Percentiles rank a stretch among this genome's conserved stretches.
These are phyloP conservation scores for Cantharis lateralis DNA, from an alignment of 2,888 invertebrate genomes.

Conservation along the genomic window DNA sequence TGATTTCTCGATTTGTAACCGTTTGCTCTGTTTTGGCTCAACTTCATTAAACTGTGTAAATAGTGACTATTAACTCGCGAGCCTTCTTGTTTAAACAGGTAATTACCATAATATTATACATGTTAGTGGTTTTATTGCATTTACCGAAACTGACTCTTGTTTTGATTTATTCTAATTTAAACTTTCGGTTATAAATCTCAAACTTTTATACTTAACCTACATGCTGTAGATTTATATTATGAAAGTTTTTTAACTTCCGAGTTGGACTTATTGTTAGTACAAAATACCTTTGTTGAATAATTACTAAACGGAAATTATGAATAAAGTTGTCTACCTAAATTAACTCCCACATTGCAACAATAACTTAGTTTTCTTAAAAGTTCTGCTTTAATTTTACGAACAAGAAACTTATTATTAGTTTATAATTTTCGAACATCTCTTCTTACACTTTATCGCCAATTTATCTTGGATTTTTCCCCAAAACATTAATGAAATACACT, in stretches of 20 bases:
- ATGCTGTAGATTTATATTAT: slow-evolving; percentile 14
- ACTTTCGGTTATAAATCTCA: slow-evolving; percentile 7
- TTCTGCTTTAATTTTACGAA: slow-evolving; percentile 10
- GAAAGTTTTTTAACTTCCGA: slow-evolving; percentile 9
- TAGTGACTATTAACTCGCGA: slow-evolving; percentile 12
- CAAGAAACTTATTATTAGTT: slow-evolving; percentile 9
- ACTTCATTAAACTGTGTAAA: slow-evolving; percentile 26
- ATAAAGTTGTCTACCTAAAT: slow-evolving; percentile 21
- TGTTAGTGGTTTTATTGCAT: slow-evolving; percentile 18
- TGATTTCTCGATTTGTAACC: slow-evolving; percentile 15
- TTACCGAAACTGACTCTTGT: slow-evolving; percentile 5
- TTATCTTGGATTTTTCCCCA: background rate
- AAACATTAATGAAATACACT: background rate
- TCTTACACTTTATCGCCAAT: background rate
- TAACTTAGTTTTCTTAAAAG: slow-evolving; percentile 8
- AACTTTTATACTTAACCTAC: slow-evolving; percentile 2
- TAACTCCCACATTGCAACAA: slow-evolving; percentile 11
- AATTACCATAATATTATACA: slow-evolving; percentile 21
- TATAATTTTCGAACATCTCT: background rate
- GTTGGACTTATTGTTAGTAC: background rate
- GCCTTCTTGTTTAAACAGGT: slow-evolving; percentile 18
- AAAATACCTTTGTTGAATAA: slow-evolving; percentile 17
- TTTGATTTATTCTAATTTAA: slow-evolving; percentile 15
- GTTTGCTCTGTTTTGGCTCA: slow-evolving; percentile 15
- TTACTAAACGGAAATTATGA: slow-evolving; percentile 20